Base-by-base conservation (phyloP, 2,113 vertebrate species). In the Atherinomorus stipes region DNA sequence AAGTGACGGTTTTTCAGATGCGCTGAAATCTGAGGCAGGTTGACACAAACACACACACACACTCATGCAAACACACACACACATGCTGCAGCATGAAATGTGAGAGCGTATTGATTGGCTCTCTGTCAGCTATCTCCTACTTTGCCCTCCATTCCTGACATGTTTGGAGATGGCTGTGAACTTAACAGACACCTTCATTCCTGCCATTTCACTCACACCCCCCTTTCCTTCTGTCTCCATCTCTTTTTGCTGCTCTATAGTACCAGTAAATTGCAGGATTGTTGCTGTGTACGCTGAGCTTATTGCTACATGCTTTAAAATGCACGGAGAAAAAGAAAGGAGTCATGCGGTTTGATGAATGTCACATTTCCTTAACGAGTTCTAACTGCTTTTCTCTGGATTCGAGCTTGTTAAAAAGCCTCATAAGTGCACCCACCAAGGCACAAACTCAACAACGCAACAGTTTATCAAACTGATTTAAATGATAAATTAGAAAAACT, bases 81-180 rank as follows among this genome's bases (percentile, higher is more conserved):
- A 47, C 69, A 52, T 71, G 10, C n/a, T 6, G 64, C 64, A 71
- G 22, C 47, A 62, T 81, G 85, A 78, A 84, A 88, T 80, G 69
- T 78, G 81, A 84, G 85, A 73, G 74, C 76, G 75, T 90, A 90
- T 86, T 85, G 90, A 91, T 87, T 80, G 76, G 66, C 70, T 83
- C 77, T 81, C 76, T 81, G 74, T 52, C 74, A 74, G 76, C 59
- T 76, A 72, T 81, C 64, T 79, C 74, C 71, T 67, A 58, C 53
- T 22, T 77, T 78, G 61, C 65, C 73, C 67, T 47, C 63, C 23
- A 60, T 83, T 83, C 86, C 80, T 82, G 83, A 80, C 74, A 70
- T 71, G 78, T 78, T 77, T 76, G 69, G 76, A 88, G 64, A 76
- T 10, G 42, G 58, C 75, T 68, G 74, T 68, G 71, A 49, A 26